These are phyloP conservation scores for Sorex araneus DNA, from an alignment of 2,113 vertebrate species.

Conservation along the genomic window DNA sequence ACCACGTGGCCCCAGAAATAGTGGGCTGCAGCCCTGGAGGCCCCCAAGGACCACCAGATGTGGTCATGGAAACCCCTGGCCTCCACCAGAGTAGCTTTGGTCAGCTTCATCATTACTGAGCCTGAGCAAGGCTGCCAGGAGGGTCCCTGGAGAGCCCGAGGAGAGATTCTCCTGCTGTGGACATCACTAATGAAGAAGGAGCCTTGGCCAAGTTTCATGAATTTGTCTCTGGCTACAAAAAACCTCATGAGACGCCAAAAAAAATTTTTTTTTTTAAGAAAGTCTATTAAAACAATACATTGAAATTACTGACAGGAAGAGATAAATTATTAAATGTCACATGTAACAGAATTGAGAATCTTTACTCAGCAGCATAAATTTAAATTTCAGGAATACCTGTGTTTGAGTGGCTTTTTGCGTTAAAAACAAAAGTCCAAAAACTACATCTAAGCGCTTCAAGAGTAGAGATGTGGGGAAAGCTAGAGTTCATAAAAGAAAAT, in stretches of 20 bases:
- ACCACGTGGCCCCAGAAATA: too few species aligned
- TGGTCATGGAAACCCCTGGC: too few species aligned
- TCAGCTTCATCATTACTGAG: too few species aligned
- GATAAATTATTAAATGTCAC: slow-evolving; percentile 1
- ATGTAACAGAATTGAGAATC: background rate
- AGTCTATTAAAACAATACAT: background rate
- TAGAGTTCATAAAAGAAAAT: background rate
- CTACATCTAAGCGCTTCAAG: background rate
- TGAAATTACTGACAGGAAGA: slow-evolving; percentile 34
- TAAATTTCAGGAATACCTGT: background rate
- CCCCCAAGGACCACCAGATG: too few species aligned
- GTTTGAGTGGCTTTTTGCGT: background rate
- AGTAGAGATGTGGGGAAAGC: background rate
- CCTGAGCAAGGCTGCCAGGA: too few species aligned
- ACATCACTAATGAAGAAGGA: background rate
- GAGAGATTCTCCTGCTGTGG: background rate
- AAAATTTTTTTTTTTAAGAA: background rate
- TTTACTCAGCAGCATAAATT: background rate
- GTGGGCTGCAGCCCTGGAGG: too few species aligned
- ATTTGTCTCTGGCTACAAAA: background rate
- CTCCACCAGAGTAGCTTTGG: too few species aligned
- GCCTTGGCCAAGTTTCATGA: background rate
- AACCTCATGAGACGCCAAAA: background rate
- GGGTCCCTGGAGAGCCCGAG: too few species aligned
- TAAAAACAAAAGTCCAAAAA: background rate